Evolutionary conservation across 2,797 vertebrate species (phyloP), one percentile per base, ranked within the genome.

Genomic region (Hypotaenidia philippensis): DNA sequence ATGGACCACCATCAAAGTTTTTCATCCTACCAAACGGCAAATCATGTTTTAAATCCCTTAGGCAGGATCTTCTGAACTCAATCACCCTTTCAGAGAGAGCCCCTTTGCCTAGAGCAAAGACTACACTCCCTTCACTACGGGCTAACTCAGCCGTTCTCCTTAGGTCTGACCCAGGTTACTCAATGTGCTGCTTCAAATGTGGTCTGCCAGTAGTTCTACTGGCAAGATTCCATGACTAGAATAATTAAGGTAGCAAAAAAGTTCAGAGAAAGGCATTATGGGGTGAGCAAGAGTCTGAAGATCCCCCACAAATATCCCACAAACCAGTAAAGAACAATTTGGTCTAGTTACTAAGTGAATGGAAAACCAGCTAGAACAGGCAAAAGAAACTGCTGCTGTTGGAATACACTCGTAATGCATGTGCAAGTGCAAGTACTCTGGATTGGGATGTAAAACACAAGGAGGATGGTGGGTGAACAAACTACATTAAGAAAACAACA

Each of bases 171-270:
- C 56, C 20, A 38, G 85, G 50, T 4, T 44, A 13, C 71, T 55
- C 56, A 63, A 53, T 0, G 6, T n/a, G n/a, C 34, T 71, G 25
- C 22, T 49, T 63, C 75, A 74, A 65, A 85, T 18, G 45, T 55
- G 53, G 60, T 93, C 79, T 47, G 61, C 75, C 55, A 36, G 45
- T 23, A 83, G 40, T 27, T 90, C 52, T 78, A 68, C 0, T 49
- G 49, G 41, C 60, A 83, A 74, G 75, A 66, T 25, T 74, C 7
- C 4, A 66, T 49, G 60, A 64, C 20, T 61, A 15, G 3, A 74
- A 80, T 34, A 81, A 88, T 87, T 84, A 93, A 85, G 59, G 59
- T 72, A 93, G 59, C 5, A 63, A 47, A 47, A 92, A 68, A 90
- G 74, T 21, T 9, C 50, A n/a, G 8, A 88, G 21, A 63, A 57